Evolutionary conservation across 2,113 vertebrate species (phyloP).

Genomic region (Varanus komodoensis): DNA sequence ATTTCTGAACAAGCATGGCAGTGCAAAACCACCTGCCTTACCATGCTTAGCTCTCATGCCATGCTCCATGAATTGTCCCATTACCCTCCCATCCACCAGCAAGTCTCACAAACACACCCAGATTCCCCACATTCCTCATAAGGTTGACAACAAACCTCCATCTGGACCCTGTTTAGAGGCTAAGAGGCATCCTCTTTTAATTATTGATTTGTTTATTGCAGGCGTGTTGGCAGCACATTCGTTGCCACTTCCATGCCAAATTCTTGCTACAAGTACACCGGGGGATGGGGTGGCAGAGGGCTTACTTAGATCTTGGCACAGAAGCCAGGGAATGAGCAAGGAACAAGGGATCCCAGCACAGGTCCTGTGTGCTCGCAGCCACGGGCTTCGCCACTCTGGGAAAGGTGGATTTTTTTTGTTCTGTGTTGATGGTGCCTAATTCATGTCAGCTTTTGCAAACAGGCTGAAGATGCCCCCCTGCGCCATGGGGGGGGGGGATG

Average conservation of each 20-base stretch:
- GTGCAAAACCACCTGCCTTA: neutral
- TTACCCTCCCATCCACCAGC: slow-evolving; percentile 6
- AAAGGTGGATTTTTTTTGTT: neutral
- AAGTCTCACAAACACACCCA: slow-evolving; percentile 31
- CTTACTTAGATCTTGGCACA: neutral
- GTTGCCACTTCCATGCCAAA: slow-evolving; percentile 41
- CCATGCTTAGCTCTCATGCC: neutral
- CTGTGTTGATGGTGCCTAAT: neutral
- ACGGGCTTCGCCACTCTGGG: accelerated
- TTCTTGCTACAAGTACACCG: neutral
- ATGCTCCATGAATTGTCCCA: neutral
- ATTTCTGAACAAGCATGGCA: neutral
- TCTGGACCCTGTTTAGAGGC: slow-evolving; percentile 77
- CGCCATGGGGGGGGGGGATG: neutral
- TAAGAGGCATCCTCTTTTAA: slow-evolving; percentile 77
- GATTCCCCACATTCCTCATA: neutral
- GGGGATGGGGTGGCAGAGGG: neutral
- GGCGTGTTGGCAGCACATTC: slow-evolving; percentile 66
- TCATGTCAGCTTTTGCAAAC: neutral
- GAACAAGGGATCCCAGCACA: neutral
- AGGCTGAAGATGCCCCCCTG: neutral
- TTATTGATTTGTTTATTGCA: slow-evolving; percentile 82
- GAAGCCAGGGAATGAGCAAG: neutral
- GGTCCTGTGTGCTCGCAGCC: accelerated
- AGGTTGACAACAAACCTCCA: slow-evolving; percentile 64